Base-by-base conservation (phyloP, 2,888 invertebrate species). In the Temnothorax unifasciatus region DNA sequence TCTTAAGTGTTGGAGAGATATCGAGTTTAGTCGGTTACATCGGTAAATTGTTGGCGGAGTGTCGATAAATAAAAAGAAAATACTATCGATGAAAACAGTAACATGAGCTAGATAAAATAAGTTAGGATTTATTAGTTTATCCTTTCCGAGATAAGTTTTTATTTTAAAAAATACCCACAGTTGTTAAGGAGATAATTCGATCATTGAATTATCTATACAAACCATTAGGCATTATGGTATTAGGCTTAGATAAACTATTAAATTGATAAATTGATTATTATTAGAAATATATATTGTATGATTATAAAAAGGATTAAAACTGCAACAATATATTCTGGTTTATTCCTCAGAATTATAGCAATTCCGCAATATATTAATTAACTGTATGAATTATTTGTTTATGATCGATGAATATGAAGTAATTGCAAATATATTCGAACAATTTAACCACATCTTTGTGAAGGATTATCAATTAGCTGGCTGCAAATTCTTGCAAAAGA, bases 1-100 rank as follows among this genome's bases (percentile, higher is more conserved):
- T 66, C 52, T 54, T 25, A 2, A 66, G 41, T 6, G 76, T 44
- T 9, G 25, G n/a, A 21, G 66, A 52, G 52, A 76, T 50, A 18
- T 66, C 66, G 9, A 25, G 21, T 52, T 21, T n/a, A 25, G 15
- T 76, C 44, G 34, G 34, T 75, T 57, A 9, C 29, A 57, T 41
- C 21, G 11, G 0, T 41, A 54, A 71, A 68, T 34, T 69, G 21
- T 44, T 59, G 29, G 25, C 6, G 25, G 41, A 44, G 44, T 44
- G 9, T 54, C 38, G 15, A 71, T 15, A 18, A 47, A 0, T 15
- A 5, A 21, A n/a, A 34, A 34, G 13, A 69, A 15, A 8, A 44
- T 29, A 25, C 41, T 25, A 29, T 57, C 2, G n/a, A 34, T 38
- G 8, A 38, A 54, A 21, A 0, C n/a, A 54, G 6, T 6, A 18